Evolutionary conservation across 2,797 vertebrate genomes (phyloP), one percentile per base, ranked within the genome.

Genomic region (Brotula barbata): DNA sequence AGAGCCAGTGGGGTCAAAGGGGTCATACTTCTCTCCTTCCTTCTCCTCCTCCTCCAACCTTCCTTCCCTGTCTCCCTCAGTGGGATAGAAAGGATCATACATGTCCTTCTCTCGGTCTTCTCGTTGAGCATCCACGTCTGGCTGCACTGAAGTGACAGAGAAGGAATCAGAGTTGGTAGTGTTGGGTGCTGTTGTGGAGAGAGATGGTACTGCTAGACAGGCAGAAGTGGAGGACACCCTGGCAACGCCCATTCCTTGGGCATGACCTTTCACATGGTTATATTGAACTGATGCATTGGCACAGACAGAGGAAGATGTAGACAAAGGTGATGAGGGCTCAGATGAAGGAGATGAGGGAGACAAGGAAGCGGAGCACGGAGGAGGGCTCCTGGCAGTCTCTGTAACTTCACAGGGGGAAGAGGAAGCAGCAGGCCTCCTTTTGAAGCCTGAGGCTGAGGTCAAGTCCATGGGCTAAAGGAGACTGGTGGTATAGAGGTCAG

Each of bases 1-100:
- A 58, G 96, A 97, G 39, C 95, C 95, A 0, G 96, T 98, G n/a
- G 96, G 96, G 49, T 97, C 94, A 45, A 98, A 97, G 1, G 96
- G 96, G 74, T 98, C 96, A 16, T 97, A 98, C 59, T 96, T 98
- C 72, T 98, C 94, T 39, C 91, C 93, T 1, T 94, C 91, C 2
- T 80, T 81, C 2, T 89, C 91, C 4, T 91, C 89, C 0, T 72
- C 90, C 1, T 86, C 69, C 14, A 40, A 76, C 15, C 70, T 75
- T 19, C 79, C 73, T 6, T 86, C 88, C 19, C 75, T 85, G 39
- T 90, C 87, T 8, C 83, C 87, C 1, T 95, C 94, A 0, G 94
- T 95, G 7, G 94, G 94, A 71, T 94, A 91, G 67, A 95, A 95
- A 22, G 94, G 94, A 64, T 95, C 93, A 12, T 95, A 95, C 59